Conservation (phyloP, 2,888 invertebrate species). For the Heteromurus nitidus region DNA sequence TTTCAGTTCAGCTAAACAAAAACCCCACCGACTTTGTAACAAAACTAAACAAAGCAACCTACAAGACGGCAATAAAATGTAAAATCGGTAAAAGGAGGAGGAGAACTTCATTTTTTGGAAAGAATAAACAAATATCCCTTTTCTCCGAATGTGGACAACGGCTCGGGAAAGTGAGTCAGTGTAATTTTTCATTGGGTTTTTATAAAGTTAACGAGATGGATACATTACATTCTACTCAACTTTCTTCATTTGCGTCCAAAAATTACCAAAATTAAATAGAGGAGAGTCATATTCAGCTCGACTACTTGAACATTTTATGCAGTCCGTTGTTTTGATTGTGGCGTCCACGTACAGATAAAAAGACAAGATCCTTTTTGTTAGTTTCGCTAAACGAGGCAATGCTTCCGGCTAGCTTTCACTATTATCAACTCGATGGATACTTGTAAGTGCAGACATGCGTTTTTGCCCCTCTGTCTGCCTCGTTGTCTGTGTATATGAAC, state of each 20-base stretch:
- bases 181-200: neutral
- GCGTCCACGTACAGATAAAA: conserved; percentile 3
- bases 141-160: too few species aligned
- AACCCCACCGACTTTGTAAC: too few species aligned
- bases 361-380: too few species aligned
- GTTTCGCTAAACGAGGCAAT: conserved; percentile 34
- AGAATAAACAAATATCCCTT: too few species aligned
- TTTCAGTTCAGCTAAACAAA: too few species aligned
- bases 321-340: neutral
- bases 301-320: too few species aligned
- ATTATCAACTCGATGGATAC: conserved; percentile 8
- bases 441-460: conserved; percentile 34
- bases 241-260: neutral
- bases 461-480: conserved; percentile 3
- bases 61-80: neutral
- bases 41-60: neutral
- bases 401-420: conserved; percentile 57
- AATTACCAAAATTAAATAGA: neutral
- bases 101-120: too few species aligned
- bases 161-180: too few species aligned
- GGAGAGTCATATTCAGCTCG: too few species aligned
- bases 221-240: neutral
- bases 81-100: neutral
- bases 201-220: neutral
- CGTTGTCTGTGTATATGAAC: conserved; percentile 16